Conservation (phyloP, 2,888 invertebrate species). For the Epirrhoe tristata region DNA sequence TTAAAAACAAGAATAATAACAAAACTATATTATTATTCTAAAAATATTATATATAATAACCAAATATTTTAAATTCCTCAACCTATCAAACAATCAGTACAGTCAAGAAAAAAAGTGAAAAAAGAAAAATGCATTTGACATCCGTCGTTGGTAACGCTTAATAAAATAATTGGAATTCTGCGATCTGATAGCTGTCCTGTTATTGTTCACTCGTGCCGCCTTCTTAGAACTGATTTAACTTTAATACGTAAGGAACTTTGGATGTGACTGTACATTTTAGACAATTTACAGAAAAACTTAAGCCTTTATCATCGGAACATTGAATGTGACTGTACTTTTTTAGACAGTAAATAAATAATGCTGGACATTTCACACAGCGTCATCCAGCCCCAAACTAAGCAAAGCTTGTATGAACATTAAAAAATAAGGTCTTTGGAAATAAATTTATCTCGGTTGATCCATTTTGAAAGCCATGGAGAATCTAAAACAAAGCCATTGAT, state of each 20-base stretch:
- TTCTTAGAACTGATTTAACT: conserved; percentile 37
- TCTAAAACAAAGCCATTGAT: too few relatives aligned
- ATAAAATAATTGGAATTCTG: conserved; percentile 45
- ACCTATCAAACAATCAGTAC: conserved; percentile 24
- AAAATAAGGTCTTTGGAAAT: too few relatives aligned
- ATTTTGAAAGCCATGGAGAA: too few relatives aligned
- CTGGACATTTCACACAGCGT: too few relatives aligned
- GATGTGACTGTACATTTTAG: conserved; percentile 15
- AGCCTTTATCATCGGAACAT: neutral
- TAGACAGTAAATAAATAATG: too few relatives aligned
- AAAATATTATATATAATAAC: too few relatives aligned
- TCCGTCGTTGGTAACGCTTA: conserved; percentile 40
- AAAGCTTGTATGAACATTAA: too few relatives aligned
- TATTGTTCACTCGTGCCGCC: conserved; percentile 37
- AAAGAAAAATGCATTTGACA: conserved; percentile 40
- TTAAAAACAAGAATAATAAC: too few relatives aligned
- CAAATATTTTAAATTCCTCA: neutral
- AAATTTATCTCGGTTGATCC: too few relatives aligned
- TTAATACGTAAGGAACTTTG: conserved; percentile 31
- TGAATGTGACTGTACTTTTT: too few relatives aligned
- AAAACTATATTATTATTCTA: too few relatives aligned
- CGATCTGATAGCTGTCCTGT: conserved; percentile 33
- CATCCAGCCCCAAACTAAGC: too few relatives aligned
- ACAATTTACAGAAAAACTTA: conserved; percentile 1
- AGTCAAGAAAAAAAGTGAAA: conserved; percentile 28